phyloP scores from a whole-genome alignment of 1,140 invertebrate species.

The Pseudomyrmex pallidus region DNA sequence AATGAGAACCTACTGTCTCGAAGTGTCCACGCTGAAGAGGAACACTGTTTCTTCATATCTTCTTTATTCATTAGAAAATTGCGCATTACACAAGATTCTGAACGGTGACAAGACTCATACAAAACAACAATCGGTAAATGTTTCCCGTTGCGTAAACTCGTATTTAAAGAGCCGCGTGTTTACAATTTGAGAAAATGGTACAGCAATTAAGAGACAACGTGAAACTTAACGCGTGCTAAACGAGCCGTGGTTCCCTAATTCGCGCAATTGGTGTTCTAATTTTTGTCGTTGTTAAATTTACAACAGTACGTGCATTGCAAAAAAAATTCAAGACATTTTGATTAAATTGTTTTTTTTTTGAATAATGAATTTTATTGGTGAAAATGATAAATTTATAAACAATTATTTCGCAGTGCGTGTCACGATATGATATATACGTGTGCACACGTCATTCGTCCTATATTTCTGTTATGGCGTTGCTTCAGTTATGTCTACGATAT shows the following conservation, averaged over 20 bases:
- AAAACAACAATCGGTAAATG: conserved; percentile 45
- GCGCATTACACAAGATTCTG: conserved; percentile 24
- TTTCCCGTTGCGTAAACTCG: conserved; percentile 51
- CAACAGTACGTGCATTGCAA: neutral
- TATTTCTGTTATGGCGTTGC: conserved; percentile 14
- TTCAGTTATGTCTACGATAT: conserved; percentile 50
- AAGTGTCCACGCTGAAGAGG: neutral
- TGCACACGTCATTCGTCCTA: neutral
- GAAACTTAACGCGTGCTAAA: conserved; percentile 11
- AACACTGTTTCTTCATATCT: conserved; percentile 1
- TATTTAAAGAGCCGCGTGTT: conserved; percentile 42
- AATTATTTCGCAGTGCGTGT: too few relatives aligned
- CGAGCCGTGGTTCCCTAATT: conserved; percentile 63
- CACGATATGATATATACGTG: too few relatives aligned
- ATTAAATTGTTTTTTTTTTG: too few relatives aligned
- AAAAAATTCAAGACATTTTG: too few relatives aligned
- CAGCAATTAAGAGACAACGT: conserved; percentile 36
- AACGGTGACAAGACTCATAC: conserved; percentile 34
- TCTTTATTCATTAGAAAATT: conserved; percentile 28
- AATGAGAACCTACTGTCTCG: neutral
- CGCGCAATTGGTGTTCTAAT: conserved; percentile 12
- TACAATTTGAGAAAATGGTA: conserved; percentile 17
- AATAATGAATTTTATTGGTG: too few relatives aligned
- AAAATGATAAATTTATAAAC: too few relatives aligned
- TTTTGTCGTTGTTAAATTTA: conserved; percentile 4